Conservation (phyloP, 2,888 invertebrate genomes). For the Rhamphomyia laevipes region DNA sequence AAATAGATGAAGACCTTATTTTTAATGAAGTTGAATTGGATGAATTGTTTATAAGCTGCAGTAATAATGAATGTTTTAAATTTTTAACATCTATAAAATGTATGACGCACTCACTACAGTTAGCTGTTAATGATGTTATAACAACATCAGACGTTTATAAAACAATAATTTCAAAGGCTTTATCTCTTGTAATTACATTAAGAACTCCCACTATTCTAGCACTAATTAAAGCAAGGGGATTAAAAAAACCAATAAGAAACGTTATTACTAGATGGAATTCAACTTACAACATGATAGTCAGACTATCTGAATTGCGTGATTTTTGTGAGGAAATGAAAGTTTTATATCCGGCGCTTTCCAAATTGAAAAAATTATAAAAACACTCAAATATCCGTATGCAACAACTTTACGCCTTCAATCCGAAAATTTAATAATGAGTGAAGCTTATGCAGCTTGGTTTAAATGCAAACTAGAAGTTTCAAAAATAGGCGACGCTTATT, state of each 20-base stretch:
- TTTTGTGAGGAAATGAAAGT: constrained; percentile 1
- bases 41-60: background rate
- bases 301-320: background rate
- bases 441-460: background rate
- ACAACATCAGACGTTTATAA: background rate
- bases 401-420: background rate
- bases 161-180: background rate
- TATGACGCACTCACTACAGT: background rate
- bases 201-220: background rate
- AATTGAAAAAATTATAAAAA: background rate
- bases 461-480: background rate
- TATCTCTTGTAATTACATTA: background rate
- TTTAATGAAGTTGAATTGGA: too few species aligned
- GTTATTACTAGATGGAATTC: background rate
- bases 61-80: background rate
- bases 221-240: background rate
- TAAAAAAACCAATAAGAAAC: constrained; percentile 1
- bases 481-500: background rate
- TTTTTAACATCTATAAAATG: background rate
- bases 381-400: background rate
- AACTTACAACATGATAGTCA: background rate
- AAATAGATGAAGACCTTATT: background rate
- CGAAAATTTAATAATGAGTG: background rate
- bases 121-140: background rate
- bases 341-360: background rate